These are phyloP conservation scores for Plemyria rubiginata DNA, from an alignment of 2,888 invertebrate genomes.

Conservation along the genomic window DNA sequence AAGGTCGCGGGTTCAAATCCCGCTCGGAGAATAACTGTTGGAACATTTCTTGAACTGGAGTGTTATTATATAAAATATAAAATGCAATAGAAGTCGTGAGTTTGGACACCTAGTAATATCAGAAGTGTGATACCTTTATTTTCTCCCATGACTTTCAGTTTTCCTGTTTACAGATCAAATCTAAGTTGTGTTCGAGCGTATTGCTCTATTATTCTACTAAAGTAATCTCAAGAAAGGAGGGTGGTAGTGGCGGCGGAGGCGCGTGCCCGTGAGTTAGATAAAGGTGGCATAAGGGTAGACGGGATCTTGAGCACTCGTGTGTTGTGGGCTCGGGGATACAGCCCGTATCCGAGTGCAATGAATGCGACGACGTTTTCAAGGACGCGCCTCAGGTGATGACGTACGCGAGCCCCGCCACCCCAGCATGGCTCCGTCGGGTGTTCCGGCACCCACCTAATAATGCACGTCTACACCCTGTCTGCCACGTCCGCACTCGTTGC, in stretches of 20 bases:
- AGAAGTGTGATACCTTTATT: neutral
- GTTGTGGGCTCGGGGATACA: constrained; percentile 72
- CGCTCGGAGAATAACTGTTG: too few relatives aligned
- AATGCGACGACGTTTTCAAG: constrained; percentile 84
- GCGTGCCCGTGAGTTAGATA: constrained; percentile 42
- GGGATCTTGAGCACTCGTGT: constrained; percentile 65
- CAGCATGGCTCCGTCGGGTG: constrained; percentile 72
- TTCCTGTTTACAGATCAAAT: constrained; percentile 12
- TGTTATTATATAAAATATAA: too few relatives aligned
- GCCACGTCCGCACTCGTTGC: constrained; percentile 81
- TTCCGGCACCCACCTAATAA: constrained; percentile 85
- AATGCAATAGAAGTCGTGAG: too few relatives aligned
- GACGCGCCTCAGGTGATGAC: constrained; percentile 85
- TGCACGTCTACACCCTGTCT: constrained; percentile 85
- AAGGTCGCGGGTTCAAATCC: too few relatives aligned
- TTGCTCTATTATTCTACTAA: constrained; percentile 19
- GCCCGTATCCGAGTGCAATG: constrained; percentile 84
- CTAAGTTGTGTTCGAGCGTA: constrained; percentile 17
- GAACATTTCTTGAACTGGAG: too few relatives aligned
- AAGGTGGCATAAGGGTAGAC: constrained; percentile 50
- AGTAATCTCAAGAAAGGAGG: constrained; percentile 27
- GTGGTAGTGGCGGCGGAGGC: constrained; percentile 27
- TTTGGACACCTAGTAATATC: too few relatives aligned
- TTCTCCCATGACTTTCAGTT: constrained; percentile 2
- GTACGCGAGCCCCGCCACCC: constrained; percentile 77